Percentiles rank a stretch among this genome's conserved stretches.
Conservation (phyloP, 2,113 vertebrate genomes). For the Myrmophylax atrothorax region DNA sequence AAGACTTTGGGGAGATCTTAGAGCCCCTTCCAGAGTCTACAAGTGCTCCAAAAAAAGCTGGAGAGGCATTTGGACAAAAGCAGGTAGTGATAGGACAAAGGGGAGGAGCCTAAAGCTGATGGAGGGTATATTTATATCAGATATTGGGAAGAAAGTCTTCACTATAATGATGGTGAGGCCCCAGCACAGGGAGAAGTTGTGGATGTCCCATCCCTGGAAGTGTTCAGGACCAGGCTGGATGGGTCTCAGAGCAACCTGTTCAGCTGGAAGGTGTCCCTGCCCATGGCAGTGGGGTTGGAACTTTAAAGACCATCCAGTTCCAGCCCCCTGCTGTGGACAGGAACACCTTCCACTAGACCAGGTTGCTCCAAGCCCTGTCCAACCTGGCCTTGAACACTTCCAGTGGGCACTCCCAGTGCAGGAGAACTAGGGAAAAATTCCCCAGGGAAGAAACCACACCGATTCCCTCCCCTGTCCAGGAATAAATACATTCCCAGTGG, state of each 20-base stretch:
- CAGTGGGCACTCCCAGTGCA: rapidly evolving
- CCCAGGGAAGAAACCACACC: not conserved
- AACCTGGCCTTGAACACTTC: not conserved
- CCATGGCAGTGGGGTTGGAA: rapidly evolving
- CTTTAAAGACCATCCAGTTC: not conserved
- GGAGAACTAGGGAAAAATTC: not conserved
- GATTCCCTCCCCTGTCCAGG: not conserved
- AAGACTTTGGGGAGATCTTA: not conserved
- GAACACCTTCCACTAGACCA: not conserved
- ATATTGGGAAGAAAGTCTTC: not conserved
- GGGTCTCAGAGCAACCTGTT: not conserved
- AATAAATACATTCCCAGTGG: not conserved
- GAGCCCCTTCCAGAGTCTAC: not conserved
- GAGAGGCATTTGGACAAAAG: not conserved
- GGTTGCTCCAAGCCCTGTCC: not conserved
- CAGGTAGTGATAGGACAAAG: not conserved
- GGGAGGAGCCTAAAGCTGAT: not conserved
- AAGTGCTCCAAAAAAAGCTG: not conserved
- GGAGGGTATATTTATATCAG: not conserved
- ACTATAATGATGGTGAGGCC: not conserved
- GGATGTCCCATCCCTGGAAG: not conserved
- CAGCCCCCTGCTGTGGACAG: not conserved
- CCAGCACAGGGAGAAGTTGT: not conserved
- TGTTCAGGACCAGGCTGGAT: rapidly evolving
- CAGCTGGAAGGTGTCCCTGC: not conserved